Evolutionary conservation across 2,888 invertebrate species (phyloP).

Genomic region (Pherbina coryleti): DNA sequence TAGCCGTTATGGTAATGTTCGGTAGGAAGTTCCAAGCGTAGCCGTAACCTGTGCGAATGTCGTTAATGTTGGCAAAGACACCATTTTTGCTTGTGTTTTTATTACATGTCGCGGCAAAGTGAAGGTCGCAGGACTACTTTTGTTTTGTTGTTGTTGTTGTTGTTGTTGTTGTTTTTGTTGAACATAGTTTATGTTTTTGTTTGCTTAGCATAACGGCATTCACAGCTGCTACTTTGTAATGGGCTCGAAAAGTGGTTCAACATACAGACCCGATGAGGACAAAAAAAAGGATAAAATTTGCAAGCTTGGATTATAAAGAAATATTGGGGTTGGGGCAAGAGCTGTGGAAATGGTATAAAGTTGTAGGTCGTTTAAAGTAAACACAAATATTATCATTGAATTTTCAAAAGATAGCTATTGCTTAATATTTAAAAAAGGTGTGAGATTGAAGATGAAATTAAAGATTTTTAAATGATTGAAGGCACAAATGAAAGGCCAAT

Average conservation of each 20-base stretch:
- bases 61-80: not conserved
- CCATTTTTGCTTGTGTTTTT: not conserved
- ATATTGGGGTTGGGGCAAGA: no score
- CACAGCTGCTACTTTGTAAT: not conserved
- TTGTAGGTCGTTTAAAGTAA: no score
- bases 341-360: no score
- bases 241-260: not conserved
- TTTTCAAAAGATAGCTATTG: no score
- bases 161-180: not conserved
- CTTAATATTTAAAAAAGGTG: no score
- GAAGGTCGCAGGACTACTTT: not conserved
- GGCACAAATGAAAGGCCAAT: no score
- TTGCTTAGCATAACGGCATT: not conserved
- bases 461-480: no score
- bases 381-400: no score
- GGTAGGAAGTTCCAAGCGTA: conserved; percentile 22
- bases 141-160: not conserved
- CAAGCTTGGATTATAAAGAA: no score
- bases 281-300: no score
- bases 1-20: conserved; percentile 13
- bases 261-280: not conserved
- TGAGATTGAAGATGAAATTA: no score
- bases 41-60: conserved; percentile 8
- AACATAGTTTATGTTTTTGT: not conserved
- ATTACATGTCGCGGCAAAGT: not conserved